Base-by-base conservation (phyloP, 2,888 invertebrate genomes). In the Laothoe populi region DNA sequence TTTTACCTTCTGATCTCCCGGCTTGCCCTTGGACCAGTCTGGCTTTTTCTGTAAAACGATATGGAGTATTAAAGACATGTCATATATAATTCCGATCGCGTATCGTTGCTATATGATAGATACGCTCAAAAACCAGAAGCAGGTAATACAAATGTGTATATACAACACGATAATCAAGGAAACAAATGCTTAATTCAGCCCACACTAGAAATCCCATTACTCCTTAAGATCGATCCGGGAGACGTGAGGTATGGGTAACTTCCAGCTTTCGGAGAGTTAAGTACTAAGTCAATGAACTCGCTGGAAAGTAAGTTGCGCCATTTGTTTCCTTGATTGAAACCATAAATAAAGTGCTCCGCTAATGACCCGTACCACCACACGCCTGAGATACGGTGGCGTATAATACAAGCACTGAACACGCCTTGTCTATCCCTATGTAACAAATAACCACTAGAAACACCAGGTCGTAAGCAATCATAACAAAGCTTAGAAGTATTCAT, bases 21-120 rank as follows among this genome's bases (percentile, higher is more conserved):
- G 95, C 88, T 97, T 97, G 93, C 95, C 95, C 95, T 98, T 98
- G 89, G 97, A 97, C 97, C 97, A 98, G 94, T 98, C 98, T 82
- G 97, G 97, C 93, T 98, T 98, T 94, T 97, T 97, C 97, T 97
- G 96, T 83, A 94, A 94, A 93, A 82, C 76, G 65, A 53, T 53
- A 53, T 31, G 16, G 10, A 75, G 76, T 73, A 70, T 61, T 23
- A 65, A 19, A 42, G 26, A 4, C 1, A 66, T 66, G 63, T 69
- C 21, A 21, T 46, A 45, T 48, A 64, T 60, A 64, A 57, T 62
- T 35, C 42, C 2, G 67, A 63, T 59, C 65, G 70, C 75, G 73
- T 66, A 71, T 64, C 70, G 64, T 62, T 68, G 72, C 71, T 73
- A 71, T 76, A 77, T 64, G 64, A 68, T 38, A 26, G 67, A 71